Conservation (phyloP, 2,888 invertebrate genomes). For the Galerucella pusilla region DNA sequence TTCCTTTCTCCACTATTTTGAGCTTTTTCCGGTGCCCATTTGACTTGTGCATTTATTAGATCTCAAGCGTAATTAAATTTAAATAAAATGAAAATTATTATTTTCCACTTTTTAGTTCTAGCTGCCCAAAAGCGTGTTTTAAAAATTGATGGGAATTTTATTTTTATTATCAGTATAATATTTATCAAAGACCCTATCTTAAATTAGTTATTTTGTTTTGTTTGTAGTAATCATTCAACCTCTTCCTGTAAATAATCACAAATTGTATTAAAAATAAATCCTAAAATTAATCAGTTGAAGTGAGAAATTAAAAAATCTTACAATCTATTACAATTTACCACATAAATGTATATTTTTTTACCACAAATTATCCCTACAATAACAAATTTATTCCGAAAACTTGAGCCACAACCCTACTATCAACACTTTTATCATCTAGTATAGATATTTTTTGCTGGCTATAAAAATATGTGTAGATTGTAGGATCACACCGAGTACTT, state of each 20-base stretch:
- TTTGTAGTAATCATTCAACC: conserved; percentile 13
- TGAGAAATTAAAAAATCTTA: not conserved
- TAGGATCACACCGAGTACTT: no score
- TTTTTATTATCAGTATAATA: not conserved
- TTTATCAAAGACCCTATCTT: not conserved
- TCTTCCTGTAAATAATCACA: conserved; percentile 15
- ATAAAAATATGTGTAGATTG: not conserved
- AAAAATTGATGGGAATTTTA: not conserved
- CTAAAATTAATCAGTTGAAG: not conserved
- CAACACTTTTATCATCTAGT: not conserved
- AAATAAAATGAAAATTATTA: not conserved
- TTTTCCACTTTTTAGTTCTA: not conserved
- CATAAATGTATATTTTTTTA: not conserved
- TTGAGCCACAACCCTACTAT: not conserved
- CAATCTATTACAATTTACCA: not conserved
- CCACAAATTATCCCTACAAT: not conserved
- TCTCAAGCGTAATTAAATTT: no score
- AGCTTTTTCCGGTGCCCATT: no score
- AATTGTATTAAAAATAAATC: not conserved
- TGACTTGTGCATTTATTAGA: no score
- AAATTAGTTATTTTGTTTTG: conserved; percentile 6
- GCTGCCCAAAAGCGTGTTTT: not conserved
- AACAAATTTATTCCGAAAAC: not conserved
- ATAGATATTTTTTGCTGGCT: not conserved
- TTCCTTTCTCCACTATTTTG: no score